phyloP scores from a whole-genome alignment of 2,113 vertebrate genomes.

The Brevimyrus niger region DNA sequence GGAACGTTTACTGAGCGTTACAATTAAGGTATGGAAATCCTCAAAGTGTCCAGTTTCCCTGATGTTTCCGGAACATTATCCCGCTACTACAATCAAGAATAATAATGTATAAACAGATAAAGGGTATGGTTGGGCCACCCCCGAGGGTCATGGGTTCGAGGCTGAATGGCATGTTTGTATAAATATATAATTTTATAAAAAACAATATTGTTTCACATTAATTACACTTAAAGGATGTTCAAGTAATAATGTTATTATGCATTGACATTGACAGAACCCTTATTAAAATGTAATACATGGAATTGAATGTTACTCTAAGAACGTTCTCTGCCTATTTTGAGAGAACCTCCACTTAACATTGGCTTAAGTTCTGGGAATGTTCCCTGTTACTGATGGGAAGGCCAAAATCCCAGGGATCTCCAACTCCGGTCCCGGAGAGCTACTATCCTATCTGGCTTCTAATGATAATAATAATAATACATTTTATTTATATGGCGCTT shows the following conservation, averaged over 20 bases:
- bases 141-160: background rate
- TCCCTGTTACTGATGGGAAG: background rate
- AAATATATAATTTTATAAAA: background rate
- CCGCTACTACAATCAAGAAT: background rate
- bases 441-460: background rate
- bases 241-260: background rate
- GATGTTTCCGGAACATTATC: background rate
- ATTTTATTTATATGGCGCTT: too few species aligned
- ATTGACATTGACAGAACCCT: background rate
- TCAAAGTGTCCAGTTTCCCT: background rate
- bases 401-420: background rate
- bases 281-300: background rate
- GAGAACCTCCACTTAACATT: background rate
- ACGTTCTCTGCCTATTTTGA: background rate
- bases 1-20: background rate
- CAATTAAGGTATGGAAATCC: background rate
- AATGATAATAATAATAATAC: too few species aligned
- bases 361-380: background rate
- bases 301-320: background rate
- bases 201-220: background rate
- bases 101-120: background rate
- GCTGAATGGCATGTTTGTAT: background rate
- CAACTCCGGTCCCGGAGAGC: background rate
- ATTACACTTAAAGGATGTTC: background rate
- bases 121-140: background rate